These are phyloP conservation scores for Catagonus wagneri DNA, from an alignment of 2,113 vertebrate genomes.

Conservation along the genomic window DNA sequence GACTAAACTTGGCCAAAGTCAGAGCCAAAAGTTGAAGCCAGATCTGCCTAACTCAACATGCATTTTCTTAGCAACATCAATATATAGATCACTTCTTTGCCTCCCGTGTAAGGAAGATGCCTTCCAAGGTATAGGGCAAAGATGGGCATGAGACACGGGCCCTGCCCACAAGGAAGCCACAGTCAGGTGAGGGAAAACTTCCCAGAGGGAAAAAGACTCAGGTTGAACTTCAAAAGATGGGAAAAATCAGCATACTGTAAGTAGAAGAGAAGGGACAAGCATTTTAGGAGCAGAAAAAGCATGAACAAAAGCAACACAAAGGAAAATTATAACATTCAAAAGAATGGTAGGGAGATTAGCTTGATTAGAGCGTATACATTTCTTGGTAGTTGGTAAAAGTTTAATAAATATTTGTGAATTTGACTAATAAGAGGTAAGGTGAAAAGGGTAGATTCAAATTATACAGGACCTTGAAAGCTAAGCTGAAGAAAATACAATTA, in stretches of 20 bases:
- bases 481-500: slow-evolving; percentile 71
- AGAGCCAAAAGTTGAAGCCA: not conserved
- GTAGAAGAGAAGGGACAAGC: slow-evolving; percentile 8
- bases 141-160: not conserved
- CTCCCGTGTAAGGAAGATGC: not conserved
- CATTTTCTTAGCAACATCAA: not conserved
- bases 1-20: not conserved
- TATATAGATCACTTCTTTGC: not conserved
- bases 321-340: slow-evolving; percentile 21
- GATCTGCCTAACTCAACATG: not conserved
- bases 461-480: slow-evolving; percentile 56
- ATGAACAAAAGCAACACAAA: slow-evolving; percentile 40
- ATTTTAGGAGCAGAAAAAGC: slow-evolving; percentile 3
- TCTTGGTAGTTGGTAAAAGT: not conserved
- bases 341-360: not conserved
- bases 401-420: slow-evolving; percentile 67
- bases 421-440: slow-evolving; percentile 64
- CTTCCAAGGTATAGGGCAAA: not conserved
- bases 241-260: not conserved
- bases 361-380: not conserved
- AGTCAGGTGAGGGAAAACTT: not conserved
- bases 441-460: slow-evolving; percentile 61
- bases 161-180: not conserved
- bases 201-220: not conserved
- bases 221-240: not conserved